phyloP scores from a whole-genome alignment of 1,140 invertebrate genomes.

The Drosophila sechellia region DNA sequence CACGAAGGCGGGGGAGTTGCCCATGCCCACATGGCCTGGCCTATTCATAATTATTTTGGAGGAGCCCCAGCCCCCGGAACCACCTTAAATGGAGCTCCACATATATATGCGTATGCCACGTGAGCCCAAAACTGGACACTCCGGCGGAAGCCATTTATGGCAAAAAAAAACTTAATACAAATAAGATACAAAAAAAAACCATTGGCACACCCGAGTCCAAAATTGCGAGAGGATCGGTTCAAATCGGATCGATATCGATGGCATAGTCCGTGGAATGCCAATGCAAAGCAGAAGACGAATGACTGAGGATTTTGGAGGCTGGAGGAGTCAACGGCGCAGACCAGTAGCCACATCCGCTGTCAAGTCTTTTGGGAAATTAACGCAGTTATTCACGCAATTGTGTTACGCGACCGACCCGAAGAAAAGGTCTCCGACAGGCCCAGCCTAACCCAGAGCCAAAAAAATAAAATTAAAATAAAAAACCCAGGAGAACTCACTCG shows the following conservation, averaged over 20 bases:
- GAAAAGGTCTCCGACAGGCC: constrained; percentile 29
- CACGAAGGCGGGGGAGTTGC: constrained; percentile 20
- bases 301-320: constrained; percentile 1
- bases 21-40: constrained; percentile 41
- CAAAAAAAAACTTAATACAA: constrained; percentile 19
- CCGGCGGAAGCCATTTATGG: constrained; percentile 47
- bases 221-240: constrained; percentile 44
- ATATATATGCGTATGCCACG: constrained; percentile 21
- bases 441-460: constrained; percentile 16
- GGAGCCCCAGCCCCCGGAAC: constrained; percentile 28
- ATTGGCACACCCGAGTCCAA: constrained; percentile 57
- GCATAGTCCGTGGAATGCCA: constrained; percentile 33
- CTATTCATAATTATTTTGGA: constrained; percentile 55
- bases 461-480: neutral
- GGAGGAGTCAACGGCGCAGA: constrained; percentile 34
- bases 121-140: constrained; percentile 56
- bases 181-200: constrained; percentile 10
- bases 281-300: constrained; percentile 29
- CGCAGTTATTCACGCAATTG: constrained; percentile 77
- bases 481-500: constrained; percentile 8
- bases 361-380: constrained; percentile 73
- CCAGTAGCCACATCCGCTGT: constrained; percentile 79
- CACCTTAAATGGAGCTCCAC: constrained; percentile 65
- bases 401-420: constrained; percentile 31
- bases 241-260: constrained; percentile 7